Evolutionary conservation across 1,140 invertebrate genomes (phyloP), one percentile per base, ranked within the genome.

Genomic region (Wiebesia pumilae): DNA sequence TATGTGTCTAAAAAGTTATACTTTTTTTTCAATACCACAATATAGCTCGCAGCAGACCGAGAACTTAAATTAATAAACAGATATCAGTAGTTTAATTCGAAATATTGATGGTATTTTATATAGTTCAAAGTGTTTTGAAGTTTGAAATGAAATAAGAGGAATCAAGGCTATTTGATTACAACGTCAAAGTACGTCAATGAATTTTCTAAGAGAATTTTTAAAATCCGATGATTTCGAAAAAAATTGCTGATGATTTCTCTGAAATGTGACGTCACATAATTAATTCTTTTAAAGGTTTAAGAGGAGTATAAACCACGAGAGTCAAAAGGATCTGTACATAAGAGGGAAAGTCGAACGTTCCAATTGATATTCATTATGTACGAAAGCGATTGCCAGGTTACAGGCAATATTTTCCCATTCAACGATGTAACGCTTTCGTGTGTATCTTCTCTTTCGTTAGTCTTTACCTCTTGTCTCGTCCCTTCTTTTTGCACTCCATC

Each of bases 331-430:
- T 3, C 38, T 75, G n/a, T 10, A 47, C 3, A 35, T 30, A n/a
- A 51, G 47, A 51, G 75, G 12, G n/a, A 54, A 35, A 79, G 19
- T n/a, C 10, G 27, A 79, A 54, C 38, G 47, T 19, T 43, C 4
- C 24, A 47, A 69, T 81, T 38, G 62, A 82, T 83, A 83, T 78
- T 82, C 81, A 87, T 82, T 87, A 80, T 30, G 35, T 10, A 7
- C 47, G 47, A 54, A 80, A 83, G 71, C 71, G 58, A 78, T 87
- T 62, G 24, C 16, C 75, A 47, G 77, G 65, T 54, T 79, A 40
- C 30, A 27, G 67, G 58, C 78, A 77, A 83, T 67, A 84, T 87
- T 81, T 83, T 81, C 75, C 65, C 80, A 84, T 87, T 69, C 24
- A 71, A 51, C 79, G n/a, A 82, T 35, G 67, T 35, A 35, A 33